Evolutionary conservation across 2,888 invertebrate genomes (phyloP).

Genomic region (Panorpa germanica): DNA sequence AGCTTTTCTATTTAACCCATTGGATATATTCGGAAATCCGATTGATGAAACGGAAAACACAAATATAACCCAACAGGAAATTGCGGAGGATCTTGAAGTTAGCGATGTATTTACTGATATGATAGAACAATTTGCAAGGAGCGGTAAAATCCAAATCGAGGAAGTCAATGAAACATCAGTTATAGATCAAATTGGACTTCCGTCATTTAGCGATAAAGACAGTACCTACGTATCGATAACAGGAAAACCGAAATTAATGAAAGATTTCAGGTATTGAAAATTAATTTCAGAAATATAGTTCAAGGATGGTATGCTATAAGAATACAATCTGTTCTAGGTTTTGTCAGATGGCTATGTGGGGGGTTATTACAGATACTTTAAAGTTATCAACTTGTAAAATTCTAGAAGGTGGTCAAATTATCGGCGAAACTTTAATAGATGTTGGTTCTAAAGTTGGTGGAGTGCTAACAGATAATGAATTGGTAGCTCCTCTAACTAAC

Average conservation of each 20-base stretch:
- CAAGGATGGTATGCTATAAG: slow-evolving; percentile 6
- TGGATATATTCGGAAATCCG: slow-evolving; percentile 36
- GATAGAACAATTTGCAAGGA: slow-evolving; percentile 44
- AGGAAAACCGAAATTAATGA: slow-evolving; percentile 24
- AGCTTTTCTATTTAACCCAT: slow-evolving; percentile 47
- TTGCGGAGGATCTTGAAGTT: slow-evolving; percentile 38
- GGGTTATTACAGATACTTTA: slow-evolving; percentile 35
- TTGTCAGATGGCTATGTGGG: slow-evolving; percentile 52
- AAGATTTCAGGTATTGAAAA: slow-evolving; percentile 20
- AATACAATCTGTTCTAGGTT: slow-evolving; percentile 22
- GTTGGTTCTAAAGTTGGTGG: too few species aligned
- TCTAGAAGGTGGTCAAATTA: slow-evolving; percentile 14
- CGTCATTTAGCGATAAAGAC: slow-evolving; percentile 22
- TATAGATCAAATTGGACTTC: slow-evolving; percentile 23
- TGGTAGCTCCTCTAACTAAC: too few species aligned
- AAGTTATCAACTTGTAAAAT: slow-evolving; percentile 31
- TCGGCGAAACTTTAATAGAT: too few species aligned
- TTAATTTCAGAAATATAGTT: slow-evolving; percentile 4
- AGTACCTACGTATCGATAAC: slow-evolving; percentile 35
- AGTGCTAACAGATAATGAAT: too few species aligned
- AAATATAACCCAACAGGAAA: slow-evolving; percentile 15
- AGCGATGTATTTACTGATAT: slow-evolving; percentile 44
- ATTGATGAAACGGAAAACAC: slow-evolving; percentile 20
- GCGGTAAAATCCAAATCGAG: slow-evolving; percentile 22
- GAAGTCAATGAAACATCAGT: slow-evolving; percentile 19